Percentiles rank a stretch among this genome's conserved stretches.
phyloP scores from a whole-genome alignment of 2,888 invertebrate species.

The Xylota segnis region DNA sequence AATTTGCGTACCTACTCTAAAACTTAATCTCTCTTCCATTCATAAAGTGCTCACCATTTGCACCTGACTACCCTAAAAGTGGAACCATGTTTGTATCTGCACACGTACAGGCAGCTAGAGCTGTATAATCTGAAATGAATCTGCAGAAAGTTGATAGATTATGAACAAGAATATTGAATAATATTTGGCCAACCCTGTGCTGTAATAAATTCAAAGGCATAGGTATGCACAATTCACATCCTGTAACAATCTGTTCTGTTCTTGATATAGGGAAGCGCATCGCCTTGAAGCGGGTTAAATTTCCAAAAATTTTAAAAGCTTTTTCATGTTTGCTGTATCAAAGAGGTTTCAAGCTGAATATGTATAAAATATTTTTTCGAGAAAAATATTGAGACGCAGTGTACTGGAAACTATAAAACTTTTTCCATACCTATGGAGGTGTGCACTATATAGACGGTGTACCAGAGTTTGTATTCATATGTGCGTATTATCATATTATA shows the following conservation, averaged over 20 bases:
- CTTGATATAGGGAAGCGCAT: background rate
- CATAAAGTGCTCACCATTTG: background rate
- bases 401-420: no score
- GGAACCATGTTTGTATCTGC: background rate
- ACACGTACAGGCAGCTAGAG: background rate
- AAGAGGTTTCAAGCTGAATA: background rate
- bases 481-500: no score
- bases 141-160: background rate
- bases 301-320: constrained; percentile 38
- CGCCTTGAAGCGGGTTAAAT: constrained; percentile 1
- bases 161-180: background rate
- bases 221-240: background rate
- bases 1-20: background rate
- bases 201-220: background rate
- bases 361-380: background rate
- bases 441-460: no score
- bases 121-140: background rate
- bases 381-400: background rate
- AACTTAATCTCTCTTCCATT: no score
- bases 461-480: no score
- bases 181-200: background rate
- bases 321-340: constrained; percentile 23
- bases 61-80: background rate
- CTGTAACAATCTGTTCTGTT: background rate
- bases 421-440: no score